Conservation (phyloP, 2,113 vertebrate genomes). For the Microcebus jonahi region DNA sequence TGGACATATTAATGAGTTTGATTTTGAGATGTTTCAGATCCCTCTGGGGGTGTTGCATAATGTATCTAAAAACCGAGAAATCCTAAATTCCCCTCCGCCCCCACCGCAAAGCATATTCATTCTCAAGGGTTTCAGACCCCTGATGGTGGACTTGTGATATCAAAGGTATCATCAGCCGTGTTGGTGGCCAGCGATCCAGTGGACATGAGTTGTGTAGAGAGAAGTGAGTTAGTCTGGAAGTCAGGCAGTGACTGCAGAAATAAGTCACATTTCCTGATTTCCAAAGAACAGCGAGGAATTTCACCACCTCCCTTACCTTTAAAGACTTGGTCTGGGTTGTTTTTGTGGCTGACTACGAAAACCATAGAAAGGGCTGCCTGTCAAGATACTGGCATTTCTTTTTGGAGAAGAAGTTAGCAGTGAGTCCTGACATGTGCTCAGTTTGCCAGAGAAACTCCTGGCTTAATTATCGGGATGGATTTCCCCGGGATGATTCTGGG, state of each 20-base stretch:
- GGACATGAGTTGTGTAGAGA: not conserved
- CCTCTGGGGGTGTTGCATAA: not conserved
- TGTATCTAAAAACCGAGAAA: not conserved
- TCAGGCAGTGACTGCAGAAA: not conserved
- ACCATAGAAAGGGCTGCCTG: rapidly evolving
- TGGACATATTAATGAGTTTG: not conserved
- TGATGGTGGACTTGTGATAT: rapidly evolving
- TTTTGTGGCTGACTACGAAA: not conserved
- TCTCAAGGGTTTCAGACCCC: not conserved
- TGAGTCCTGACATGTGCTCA: not conserved
- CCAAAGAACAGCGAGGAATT: too few relatives aligned
- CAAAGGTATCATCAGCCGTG: rapidly evolving
- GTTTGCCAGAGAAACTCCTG: not conserved
- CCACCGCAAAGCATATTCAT: not conserved
- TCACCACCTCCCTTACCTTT: not conserved
- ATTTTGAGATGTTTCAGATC: not conserved
- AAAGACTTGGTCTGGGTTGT: not conserved
- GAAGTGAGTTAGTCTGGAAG: rapidly evolving
- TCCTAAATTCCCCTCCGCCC: not conserved
- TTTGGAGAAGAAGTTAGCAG: not conserved
- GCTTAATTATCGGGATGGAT: not conserved
- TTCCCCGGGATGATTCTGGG: not conserved
- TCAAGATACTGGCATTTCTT: not conserved
- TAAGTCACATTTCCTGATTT: not conserved
- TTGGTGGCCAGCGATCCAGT: not conserved